Percentiles rank a stretch among this genome's conserved stretches.
Evolutionary conservation across 2,797 vertebrate genomes (phyloP).

Genomic region (Microhierax caerulescens): DNA sequence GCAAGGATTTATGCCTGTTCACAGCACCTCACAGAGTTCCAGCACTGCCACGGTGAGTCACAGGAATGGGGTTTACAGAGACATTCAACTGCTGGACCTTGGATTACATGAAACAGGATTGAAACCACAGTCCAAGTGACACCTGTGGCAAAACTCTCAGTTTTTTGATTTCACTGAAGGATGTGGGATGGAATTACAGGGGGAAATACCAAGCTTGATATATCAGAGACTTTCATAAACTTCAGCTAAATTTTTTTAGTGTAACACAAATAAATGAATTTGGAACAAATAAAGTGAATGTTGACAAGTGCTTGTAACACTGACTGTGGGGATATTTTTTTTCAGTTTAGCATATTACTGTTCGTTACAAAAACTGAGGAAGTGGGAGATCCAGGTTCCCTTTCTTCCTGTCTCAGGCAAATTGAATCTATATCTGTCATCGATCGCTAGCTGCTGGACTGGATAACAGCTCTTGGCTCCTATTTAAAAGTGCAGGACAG

Average conservation of each 20-base stretch:
- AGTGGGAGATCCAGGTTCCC: background rate
- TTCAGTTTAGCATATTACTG: background rate
- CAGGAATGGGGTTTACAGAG: background rate
- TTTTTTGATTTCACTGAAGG: slow-evolving; percentile 7
- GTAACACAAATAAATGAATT: slow-evolving; percentile 45
- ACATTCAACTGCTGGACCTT: background rate
- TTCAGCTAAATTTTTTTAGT: background rate
- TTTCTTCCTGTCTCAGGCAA: slow-evolving; percentile 27
- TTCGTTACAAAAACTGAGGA: slow-evolving; percentile 8
- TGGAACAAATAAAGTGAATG: background rate
- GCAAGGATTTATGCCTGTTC: background rate
- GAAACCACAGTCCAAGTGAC: background rate
- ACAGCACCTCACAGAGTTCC: background rate
- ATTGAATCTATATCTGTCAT: slow-evolving; percentile 29
- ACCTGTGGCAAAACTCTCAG: slow-evolving; percentile 11
- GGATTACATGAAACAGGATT: background rate
- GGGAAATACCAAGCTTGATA: background rate
- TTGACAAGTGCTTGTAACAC: slow-evolving; percentile 4
- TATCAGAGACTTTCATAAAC: background rate
- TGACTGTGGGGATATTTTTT: background rate
- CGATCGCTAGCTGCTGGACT: background rate
- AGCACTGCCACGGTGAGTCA: background rate
- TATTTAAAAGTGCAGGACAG: background rate
- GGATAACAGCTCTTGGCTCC: background rate
- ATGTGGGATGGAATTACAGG: slow-evolving; percentile 5